Conservation (phyloP, 2,113 vertebrate species). For the Zosterops lateralis region DNA sequence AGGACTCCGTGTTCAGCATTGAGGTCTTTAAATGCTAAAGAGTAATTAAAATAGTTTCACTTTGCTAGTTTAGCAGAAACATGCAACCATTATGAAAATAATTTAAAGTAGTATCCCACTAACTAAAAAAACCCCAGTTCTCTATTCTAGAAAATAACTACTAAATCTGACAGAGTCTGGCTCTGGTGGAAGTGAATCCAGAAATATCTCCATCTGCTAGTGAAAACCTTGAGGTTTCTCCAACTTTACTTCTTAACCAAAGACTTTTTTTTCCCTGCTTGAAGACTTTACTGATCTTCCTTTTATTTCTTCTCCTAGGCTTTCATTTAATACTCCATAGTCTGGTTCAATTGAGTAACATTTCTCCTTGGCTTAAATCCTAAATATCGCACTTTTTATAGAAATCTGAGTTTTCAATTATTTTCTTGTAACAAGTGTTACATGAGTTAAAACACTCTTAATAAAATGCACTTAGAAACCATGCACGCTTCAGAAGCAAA, state of each 20-base stretch:
- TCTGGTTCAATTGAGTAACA: neutral
- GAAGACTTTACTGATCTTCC: neutral
- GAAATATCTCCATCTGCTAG: neutral
- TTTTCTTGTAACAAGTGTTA: slow-evolving; percentile 28
- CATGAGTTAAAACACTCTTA: slow-evolving; percentile 12
- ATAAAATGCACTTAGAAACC: slow-evolving; percentile 1
- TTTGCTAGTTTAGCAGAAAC: neutral
- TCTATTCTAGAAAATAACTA: neutral
- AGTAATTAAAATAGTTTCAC: neutral
- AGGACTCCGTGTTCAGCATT: neutral
- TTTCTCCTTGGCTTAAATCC: slow-evolving; percentile 26
- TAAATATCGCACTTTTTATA: slow-evolving; percentile 16
- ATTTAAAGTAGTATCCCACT: neutral
- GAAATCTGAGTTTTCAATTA: neutral
- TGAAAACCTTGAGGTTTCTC: neutral
- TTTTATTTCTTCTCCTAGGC: neutral
- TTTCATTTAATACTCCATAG: neutral
- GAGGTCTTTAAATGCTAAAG: neutral
- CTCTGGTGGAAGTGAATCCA: neutral
- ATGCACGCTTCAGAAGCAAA: neutral
- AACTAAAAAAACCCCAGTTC: neutral
- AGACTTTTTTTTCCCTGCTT: neutral
- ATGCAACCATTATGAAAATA: neutral
- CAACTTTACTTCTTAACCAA: neutral
- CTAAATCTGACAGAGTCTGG: neutral